phyloP scores from a whole-genome alignment of 2,797 vertebrate genomes.

The Eulemur rubriventer region DNA sequence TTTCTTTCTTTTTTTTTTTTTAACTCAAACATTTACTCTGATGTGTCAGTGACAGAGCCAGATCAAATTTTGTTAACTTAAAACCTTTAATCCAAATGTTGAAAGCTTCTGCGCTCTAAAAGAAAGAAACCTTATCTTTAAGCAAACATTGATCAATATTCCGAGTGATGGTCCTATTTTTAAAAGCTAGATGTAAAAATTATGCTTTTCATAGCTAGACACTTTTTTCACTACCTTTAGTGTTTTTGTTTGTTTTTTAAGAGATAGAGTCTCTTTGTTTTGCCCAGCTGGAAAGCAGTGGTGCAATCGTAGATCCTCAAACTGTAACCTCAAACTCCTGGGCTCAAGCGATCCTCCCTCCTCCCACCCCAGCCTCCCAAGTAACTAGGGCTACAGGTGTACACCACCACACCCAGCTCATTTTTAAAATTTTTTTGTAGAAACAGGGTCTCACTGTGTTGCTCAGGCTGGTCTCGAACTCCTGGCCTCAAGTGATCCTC shows the following conservation, averaged over 20 bases:
- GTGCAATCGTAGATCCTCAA: background rate
- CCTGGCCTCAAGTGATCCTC: background rate
- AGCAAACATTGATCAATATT: conserved; percentile 50
- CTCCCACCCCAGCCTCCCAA: background rate
- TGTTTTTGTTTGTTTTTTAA: background rate
- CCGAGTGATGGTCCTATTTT: conserved; percentile 44
- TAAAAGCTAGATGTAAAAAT: background rate
- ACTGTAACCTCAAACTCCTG: background rate
- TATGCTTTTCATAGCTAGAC: background rate
- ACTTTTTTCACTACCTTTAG: background rate
- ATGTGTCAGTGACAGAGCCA: conserved; percentile 25
- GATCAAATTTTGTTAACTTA: conserved; percentile 40
- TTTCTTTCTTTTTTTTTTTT: background rate
- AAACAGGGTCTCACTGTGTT: background rate
- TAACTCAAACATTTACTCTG: background rate
- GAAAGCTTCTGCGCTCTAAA: conserved; percentile 42
- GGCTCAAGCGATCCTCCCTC: background rate
- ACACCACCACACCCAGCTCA: background rate
- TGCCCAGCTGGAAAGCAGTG: background rate
- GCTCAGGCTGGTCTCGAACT: background rate
- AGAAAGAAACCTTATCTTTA: conserved; percentile 64
- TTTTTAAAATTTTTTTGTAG: background rate
- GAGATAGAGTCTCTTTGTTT: background rate
- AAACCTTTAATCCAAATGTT: conserved; percentile 45
- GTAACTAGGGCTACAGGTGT: background rate